These are phyloP conservation scores for Diplazon laetatorius DNA, from an alignment of 2,888 invertebrate species.

Conservation along the genomic window DNA sequence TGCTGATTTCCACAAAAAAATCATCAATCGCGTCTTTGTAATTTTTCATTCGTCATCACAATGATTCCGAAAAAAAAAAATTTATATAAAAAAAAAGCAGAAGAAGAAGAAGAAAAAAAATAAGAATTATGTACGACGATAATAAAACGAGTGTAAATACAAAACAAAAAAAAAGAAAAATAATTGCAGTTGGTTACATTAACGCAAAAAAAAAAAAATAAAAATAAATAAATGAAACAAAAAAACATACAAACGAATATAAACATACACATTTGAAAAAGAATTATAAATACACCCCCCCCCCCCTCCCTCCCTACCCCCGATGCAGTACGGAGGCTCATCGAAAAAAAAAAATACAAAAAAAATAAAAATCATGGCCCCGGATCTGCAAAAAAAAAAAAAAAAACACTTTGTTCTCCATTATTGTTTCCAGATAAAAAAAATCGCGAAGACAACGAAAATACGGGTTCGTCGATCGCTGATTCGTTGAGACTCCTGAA, in stretches of 20 bases:
- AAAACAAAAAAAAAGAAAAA: no score
- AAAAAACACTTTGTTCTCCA: slow-evolving; percentile 66
- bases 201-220: not conserved
- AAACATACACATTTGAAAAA: no score
- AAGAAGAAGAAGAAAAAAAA: slow-evolving; percentile 56
- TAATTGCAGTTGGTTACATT: slow-evolving; percentile 4
- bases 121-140: slow-evolving; percentile 74
- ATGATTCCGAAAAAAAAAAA: slow-evolving; percentile 12
- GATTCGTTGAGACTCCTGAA: slow-evolving; percentile 53
- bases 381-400: slow-evolving; percentile 65
- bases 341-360: slow-evolving; percentile 63
- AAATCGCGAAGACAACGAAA: slow-evolving; percentile 50
- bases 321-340: slow-evolving; percentile 45
- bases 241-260: no score
- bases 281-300: no score
- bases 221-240: not conserved
- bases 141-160: slow-evolving; percentile 77
- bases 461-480: slow-evolving; percentile 48
- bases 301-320: not conserved
- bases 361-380: slow-evolving; percentile 57
- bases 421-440: slow-evolving; percentile 71
- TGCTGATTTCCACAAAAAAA: slow-evolving; percentile 14
- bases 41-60: slow-evolving; percentile 30
- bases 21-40: slow-evolving; percentile 20
- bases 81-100: slow-evolving; percentile 43